Evolutionary conservation across 2,888 invertebrate genomes (phyloP).

Genomic region (Spodoptera exigua): DNA sequence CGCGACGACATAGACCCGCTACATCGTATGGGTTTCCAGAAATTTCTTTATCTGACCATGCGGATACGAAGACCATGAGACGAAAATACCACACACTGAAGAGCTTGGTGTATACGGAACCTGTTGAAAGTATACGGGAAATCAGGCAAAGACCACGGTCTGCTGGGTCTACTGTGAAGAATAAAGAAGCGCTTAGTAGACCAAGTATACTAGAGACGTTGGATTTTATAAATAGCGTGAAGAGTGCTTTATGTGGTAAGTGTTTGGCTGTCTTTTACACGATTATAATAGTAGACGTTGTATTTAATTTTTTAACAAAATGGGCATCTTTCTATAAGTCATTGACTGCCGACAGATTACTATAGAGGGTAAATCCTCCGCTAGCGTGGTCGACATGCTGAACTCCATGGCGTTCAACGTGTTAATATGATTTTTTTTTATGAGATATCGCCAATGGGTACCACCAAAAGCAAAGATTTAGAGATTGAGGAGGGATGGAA

Average conservation of each 20-base stretch:
- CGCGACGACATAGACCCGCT: conserved; percentile 72
- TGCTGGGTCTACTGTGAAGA: conserved; percentile 82
- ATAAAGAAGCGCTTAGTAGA: conserved; percentile 78
- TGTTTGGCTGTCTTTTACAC: conserved; percentile 1
- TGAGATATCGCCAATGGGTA: no score
- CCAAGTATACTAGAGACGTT: conserved; percentile 84
- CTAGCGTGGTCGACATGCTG: no score
- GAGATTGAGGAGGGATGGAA: no score
- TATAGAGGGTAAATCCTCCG: no score
- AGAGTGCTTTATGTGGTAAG: conserved; percentile 81
- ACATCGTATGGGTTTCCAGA: conserved; percentile 83
- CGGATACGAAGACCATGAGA: conserved; percentile 77
- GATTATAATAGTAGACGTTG: not conserved
- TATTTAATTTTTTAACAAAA: no score
- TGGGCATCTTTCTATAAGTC: no score
- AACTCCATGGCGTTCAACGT: no score
- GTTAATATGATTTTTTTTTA: no score
- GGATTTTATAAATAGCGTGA: conserved; percentile 85
- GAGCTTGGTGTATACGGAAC: conserved; percentile 83
- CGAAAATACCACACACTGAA: conserved; percentile 72
- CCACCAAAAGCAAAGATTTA: no score
- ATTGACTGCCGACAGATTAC: no score
- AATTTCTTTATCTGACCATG: conserved; percentile 79
- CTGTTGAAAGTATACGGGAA: conserved; percentile 80
- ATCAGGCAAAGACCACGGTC: conserved; percentile 80